These are phyloP conservation scores for Dendrolimus houi DNA, from an alignment of 2,888 invertebrate genomes.

Conservation along the genomic window DNA sequence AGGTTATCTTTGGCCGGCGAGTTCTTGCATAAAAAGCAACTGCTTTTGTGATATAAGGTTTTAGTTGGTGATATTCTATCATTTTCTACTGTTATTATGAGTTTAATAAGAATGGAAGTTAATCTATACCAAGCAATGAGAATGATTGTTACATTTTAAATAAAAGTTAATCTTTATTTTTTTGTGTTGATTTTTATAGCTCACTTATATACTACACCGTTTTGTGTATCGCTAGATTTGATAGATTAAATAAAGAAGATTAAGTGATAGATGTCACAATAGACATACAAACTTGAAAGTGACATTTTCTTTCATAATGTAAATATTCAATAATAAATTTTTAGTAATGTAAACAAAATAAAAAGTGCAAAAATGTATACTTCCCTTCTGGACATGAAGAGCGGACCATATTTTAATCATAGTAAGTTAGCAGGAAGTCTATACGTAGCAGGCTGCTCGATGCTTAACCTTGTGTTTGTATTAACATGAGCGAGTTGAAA, in stretches of 20 bases:
- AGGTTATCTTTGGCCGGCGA: slow-evolving; percentile 87
- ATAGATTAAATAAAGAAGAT: slow-evolving; percentile 9
- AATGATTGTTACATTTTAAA: background rate
- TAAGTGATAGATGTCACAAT: slow-evolving; percentile 10
- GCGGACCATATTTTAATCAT: slow-evolving; percentile 20
- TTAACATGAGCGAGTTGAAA: slow-evolving; percentile 67
- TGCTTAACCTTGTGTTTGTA: slow-evolving; percentile 28
- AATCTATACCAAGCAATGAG: background rate
- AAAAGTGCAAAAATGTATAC: slow-evolving; percentile 49
- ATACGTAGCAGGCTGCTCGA: slow-evolving; percentile 25
- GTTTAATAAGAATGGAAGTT: background rate
- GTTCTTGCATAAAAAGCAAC: slow-evolving; percentile 73
- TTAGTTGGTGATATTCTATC: background rate
- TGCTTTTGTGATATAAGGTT: slow-evolving; percentile 33
- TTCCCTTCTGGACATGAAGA: slow-evolving; percentile 27
- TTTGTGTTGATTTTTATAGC: background rate
- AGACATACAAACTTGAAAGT: slow-evolving; percentile 6
- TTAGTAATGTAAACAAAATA: slow-evolving; percentile 30
- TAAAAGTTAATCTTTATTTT: background rate
- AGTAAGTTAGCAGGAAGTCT: slow-evolving; percentile 22
- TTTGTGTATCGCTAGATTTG: background rate
- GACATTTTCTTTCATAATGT: slow-evolving; percentile 14
- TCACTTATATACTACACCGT: background rate
- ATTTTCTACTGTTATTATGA: slow-evolving; percentile 4
- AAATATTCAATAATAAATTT: slow-evolving; percentile 34